These are phyloP conservation scores for Microctenopoma stevenorrisi DNA, from an alignment of 2,797 vertebrate genomes.

Conservation along the genomic window DNA sequence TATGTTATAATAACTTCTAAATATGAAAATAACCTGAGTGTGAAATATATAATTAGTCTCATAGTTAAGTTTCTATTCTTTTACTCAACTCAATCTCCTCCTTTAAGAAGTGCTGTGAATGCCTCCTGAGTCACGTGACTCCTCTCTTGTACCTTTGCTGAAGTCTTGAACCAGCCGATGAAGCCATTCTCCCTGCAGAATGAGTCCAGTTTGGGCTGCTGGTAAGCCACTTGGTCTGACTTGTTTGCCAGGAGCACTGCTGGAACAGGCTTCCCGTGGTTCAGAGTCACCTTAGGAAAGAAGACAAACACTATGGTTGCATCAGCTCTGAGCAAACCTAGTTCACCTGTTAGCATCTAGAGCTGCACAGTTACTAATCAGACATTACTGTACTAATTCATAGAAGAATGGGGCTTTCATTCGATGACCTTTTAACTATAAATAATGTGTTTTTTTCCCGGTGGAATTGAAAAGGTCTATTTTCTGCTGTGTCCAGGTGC, in stretches of 20 bases:
- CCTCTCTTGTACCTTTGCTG: slow-evolving; percentile 80
- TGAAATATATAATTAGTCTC: no score
- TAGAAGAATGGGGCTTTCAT: no score
- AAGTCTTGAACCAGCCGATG: slow-evolving; percentile 84
- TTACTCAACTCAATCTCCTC: neutral
- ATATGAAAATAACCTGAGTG: no score
- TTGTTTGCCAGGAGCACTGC: slow-evolving; percentile 86
- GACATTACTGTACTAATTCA: no score
- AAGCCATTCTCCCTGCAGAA: slow-evolving; percentile 85
- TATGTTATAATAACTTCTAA: neutral
- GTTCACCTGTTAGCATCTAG: no score
- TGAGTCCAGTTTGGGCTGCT: slow-evolving; percentile 80
- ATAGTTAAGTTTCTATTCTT: neutral
- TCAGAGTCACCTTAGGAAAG: slow-evolving; percentile 68
- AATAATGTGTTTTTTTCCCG: no score
- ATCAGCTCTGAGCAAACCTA: no score
- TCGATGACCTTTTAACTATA: no score
- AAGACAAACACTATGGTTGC: neutral
- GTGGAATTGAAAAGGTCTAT: no score
- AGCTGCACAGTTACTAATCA: no score
- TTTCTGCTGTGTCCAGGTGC: no score
- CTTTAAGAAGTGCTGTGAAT: neutral
- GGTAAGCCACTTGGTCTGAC: slow-evolving; percentile 80
- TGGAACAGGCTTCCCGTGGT: slow-evolving; percentile 81
- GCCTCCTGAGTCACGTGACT: neutral